Evolutionary conservation across 2,113 vertebrate genomes (phyloP), one percentile per base, ranked within the genome.

Genomic region (Circaetus cinerascens): DNA sequence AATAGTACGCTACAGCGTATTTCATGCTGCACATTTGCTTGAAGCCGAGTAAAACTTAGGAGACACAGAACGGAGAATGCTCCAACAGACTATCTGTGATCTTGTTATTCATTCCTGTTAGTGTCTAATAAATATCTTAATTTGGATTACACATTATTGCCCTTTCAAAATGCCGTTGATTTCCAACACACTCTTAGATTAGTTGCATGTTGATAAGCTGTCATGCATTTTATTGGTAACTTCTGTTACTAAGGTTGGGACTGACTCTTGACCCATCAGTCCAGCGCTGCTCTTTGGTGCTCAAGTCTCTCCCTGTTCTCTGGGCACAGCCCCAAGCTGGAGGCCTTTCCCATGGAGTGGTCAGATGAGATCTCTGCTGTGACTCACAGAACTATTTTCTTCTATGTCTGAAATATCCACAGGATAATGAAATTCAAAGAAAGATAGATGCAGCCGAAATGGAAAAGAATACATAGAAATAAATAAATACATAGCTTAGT

Each of bases 1-100:
- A 60, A 4, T 25, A n/a, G 2, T 5, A 36, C 2, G 2, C 5
- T n/a, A 15, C 4, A 19, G 26, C 0, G 0, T 41, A 80, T 46
- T 64, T 86, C 48, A 88, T 38, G 12, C 18, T 48, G 26, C 27
- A 26, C 11, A 13, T 77, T 41, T 80, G 15, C 50, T 87, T 74
- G 27, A 81, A 51, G 30, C 4, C 25, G 38, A 66, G 11, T 26
- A 77, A 55, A 93, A 51, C 14, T 30, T 10, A 50, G 27, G 21
- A 62, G 34, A 30, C 8, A 34, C 13, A 62, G 30, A 57, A 46
- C 3, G 1, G 6, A 64, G 20, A 21, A 43, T 56, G 11, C 5
- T 60, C 16, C 62, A 88, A 30, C 23, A 63, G 15, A 45, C 5
- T 30, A 13, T 7, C 30, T 14, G 8, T 63, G 45, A 19, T 79